Evolutionary conservation across 2,797 vertebrate genomes (phyloP).

Genomic region (Propithecus perrieri): DNA sequence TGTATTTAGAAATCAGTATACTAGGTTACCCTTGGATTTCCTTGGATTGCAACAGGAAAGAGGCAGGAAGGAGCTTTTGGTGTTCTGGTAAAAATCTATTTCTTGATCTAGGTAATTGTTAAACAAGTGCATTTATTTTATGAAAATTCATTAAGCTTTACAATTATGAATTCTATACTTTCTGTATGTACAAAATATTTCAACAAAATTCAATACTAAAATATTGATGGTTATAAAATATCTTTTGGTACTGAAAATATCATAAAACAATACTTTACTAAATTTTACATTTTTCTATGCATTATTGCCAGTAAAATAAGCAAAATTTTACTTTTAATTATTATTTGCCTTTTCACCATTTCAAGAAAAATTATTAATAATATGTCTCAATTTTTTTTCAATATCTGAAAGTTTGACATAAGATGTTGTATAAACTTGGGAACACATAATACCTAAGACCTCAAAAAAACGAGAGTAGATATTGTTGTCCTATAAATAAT

Average conservation of each 20-base stretch:
- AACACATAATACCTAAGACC: background rate
- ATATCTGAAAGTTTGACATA: background rate
- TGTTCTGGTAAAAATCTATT: background rate
- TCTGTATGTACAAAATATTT: background rate
- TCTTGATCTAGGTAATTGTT: background rate
- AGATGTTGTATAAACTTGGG: background rate
- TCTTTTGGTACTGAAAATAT: background rate
- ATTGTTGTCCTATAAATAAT: background rate
- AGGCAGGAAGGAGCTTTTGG: background rate
- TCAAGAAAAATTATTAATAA: background rate
- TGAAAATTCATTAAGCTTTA: background rate
- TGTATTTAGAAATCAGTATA: background rate
- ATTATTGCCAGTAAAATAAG: background rate
- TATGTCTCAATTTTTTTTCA: background rate
- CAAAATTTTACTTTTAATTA: background rate
- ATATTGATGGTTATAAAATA: background rate
- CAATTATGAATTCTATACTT: background rate
- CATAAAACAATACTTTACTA: background rate
- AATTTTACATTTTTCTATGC: background rate
- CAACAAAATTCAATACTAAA: background rate
- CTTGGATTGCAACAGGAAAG: background rate
- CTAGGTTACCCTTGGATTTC: too few species aligned
- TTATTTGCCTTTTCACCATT: background rate
- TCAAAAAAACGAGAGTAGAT: background rate
- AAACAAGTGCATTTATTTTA: background rate